phyloP scores from a whole-genome alignment of 2,797 vertebrate genomes.

The Galagoides demidoff region DNA sequence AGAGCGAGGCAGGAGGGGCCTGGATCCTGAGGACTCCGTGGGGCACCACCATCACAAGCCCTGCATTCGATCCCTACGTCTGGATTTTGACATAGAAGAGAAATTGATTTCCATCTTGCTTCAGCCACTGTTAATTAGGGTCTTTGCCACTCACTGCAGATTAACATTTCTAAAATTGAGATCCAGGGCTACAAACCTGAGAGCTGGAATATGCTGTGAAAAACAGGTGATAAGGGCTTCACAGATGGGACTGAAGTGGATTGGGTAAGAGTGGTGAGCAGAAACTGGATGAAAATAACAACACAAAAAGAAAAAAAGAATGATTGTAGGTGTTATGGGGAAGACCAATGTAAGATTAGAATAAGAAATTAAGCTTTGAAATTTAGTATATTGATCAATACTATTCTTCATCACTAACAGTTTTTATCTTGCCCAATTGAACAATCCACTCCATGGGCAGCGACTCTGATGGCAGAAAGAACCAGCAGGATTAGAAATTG shows the following conservation, averaged over 20 bases:
- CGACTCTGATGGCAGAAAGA: background rate
- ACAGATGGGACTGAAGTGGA: background rate
- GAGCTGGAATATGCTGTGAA: background rate
- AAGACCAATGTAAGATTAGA: background rate
- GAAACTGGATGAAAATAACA: background rate
- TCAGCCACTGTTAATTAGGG: background rate
- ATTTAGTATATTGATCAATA: background rate
- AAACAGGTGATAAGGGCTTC: background rate
- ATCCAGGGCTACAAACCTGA: background rate
- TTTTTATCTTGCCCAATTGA: background rate
- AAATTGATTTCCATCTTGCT: background rate
- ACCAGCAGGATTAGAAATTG: background rate
- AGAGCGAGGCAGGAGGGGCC: background rate
- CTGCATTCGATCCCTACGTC: background rate
- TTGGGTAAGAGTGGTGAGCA: background rate
- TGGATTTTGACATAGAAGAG: background rate
- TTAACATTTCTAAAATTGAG: background rate
- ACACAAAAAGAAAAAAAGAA: background rate
- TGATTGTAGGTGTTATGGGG: background rate
- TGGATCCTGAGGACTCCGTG: background rate
- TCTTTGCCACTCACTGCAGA: background rate
- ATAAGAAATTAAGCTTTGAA: background rate
- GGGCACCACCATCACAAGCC: background rate
- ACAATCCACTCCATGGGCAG: background rate
- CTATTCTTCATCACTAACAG: background rate